These are phyloP conservation scores for Baryphthengus martii DNA, from an alignment of 2,113 vertebrate genomes.

Conservation along the genomic window DNA sequence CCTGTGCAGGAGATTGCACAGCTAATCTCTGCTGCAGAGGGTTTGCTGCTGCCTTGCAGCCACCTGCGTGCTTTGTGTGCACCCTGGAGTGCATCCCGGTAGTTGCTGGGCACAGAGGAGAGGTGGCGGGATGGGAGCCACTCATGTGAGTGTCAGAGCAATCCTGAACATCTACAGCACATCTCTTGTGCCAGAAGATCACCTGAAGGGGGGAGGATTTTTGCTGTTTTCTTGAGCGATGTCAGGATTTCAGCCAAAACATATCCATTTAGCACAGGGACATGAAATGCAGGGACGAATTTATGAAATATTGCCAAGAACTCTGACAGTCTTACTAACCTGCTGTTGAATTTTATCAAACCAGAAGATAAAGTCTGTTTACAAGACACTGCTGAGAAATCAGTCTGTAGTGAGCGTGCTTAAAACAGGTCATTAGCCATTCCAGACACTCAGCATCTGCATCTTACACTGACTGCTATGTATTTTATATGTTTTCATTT, in stretches of 20 bases:
- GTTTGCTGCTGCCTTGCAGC: neutral
- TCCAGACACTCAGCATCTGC: neutral
- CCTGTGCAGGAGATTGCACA: neutral
- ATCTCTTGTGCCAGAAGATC: neutral
- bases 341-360: neutral
- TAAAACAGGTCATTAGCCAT: neutral
- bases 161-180: too few species aligned
- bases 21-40: neutral
- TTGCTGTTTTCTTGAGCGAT: fast-evolving
- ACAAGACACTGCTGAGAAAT: neutral
- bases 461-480: neutral
- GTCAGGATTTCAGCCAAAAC: neutral
- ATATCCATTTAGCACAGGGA: neutral
- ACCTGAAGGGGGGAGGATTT: neutral
- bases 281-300: neutral
- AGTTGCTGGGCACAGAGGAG: neutral
- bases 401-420: neutral
- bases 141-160: neutral
- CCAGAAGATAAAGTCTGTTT: neutral
- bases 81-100: neutral
- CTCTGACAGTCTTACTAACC: neutral
- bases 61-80: neutral
- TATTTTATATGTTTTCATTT: neutral
- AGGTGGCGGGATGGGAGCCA: neutral
- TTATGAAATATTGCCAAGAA: neutral